Conservation (phyloP, 2,888 invertebrate genomes). For the Tiliacea aurago region DNA sequence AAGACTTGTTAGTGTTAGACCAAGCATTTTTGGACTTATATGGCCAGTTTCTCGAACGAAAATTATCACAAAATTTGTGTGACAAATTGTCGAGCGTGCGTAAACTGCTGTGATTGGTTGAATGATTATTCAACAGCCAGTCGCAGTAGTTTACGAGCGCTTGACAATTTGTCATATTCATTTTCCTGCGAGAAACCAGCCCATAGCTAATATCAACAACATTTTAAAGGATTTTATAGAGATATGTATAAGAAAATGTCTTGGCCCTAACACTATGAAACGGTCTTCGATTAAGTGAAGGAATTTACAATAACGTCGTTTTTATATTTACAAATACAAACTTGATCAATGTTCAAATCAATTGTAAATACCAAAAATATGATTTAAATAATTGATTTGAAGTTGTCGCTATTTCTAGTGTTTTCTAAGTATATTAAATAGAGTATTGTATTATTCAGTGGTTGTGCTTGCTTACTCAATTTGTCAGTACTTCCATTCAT, state of each 20-base stretch:
- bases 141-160: too few relatives aligned
- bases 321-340: slow-evolving; percentile 29
- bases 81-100: too few relatives aligned
- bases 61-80: too few relatives aligned
- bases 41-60: too few relatives aligned
- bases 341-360: slow-evolving; percentile 51
- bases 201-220: slow-evolving; percentile 10
- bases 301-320: slow-evolving; percentile 11
- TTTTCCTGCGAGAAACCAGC: too few relatives aligned
- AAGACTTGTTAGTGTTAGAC: slow-evolving; percentile 52
- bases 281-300: slow-evolving; percentile 16
- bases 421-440: slow-evolving; percentile 43
- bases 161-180: too few relatives aligned
- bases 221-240: slow-evolving; percentile 13
- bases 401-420: slow-evolving; percentile 39
- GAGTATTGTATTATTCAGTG: slow-evolving; percentile 60
- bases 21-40: slow-evolving; percentile 36
- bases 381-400: slow-evolving; percentile 38
- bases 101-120: too few relatives aligned
- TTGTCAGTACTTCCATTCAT: slow-evolving; percentile 43
- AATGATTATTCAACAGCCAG: too few relatives aligned
- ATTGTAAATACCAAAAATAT: slow-evolving; percentile 54
- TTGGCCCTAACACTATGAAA: slow-evolving; percentile 13
- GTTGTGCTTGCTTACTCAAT: slow-evolving; percentile 70
- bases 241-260: slow-evolving; percentile 1